A percentile compares a stretch with the other conserved stretches of the same genome.
Evolutionary conservation across 2,797 vertebrate species (phyloP).

Genomic region (Lacerta viridis): DNA sequence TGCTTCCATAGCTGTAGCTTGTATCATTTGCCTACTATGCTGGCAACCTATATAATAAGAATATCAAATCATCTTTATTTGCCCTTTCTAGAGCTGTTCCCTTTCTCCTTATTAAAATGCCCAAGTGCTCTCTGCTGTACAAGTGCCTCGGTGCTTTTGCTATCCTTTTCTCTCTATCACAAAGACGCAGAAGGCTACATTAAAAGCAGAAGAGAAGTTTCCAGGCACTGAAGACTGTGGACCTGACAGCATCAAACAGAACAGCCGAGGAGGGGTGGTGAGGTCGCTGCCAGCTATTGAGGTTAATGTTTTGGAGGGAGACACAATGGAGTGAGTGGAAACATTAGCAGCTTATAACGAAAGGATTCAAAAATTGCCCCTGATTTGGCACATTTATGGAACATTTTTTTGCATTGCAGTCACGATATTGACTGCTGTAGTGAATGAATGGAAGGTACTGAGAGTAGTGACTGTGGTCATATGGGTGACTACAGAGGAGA

Average conservation of each 20-base stretch:
- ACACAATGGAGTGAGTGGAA: slow-evolving; percentile 65
- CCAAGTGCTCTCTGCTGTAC: slow-evolving; percentile 48
- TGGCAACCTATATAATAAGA: slow-evolving; percentile 46
- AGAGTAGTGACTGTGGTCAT: background rate
- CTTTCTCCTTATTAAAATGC: slow-evolving; percentile 54
- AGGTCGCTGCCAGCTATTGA: slow-evolving; percentile 53
- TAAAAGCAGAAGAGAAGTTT: slow-evolving; percentile 54
- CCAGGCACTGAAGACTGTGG: slow-evolving; percentile 35
- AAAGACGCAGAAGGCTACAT: slow-evolving; percentile 48
- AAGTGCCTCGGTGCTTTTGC: slow-evolving; percentile 49
- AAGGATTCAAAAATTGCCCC: slow-evolving; percentile 63
- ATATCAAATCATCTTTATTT: slow-evolving; percentile 55
- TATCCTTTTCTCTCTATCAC: slow-evolving; percentile 47
- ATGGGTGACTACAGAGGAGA: background rate
- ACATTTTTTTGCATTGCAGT: slow-evolving; percentile 38
- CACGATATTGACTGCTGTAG: slow-evolving; percentile 15
- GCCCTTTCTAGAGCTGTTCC: slow-evolving; percentile 41
- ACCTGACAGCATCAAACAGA: slow-evolving; percentile 68
- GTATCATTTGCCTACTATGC: background rate
- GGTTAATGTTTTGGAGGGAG: slow-evolving; percentile 58
- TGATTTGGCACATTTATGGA: slow-evolving; percentile 64
- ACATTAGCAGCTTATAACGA: slow-evolving; percentile 56
- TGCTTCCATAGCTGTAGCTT: slow-evolving; percentile 43
- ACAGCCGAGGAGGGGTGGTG: slow-evolving; percentile 63
- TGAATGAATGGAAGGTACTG: slow-evolving; percentile 41